A percentile compares a stretch with the other conserved stretches of the same genome.
Evolutionary conservation across 1,140 invertebrate genomes (phyloP).

Genomic region (Trichonephila clavata): DNA sequence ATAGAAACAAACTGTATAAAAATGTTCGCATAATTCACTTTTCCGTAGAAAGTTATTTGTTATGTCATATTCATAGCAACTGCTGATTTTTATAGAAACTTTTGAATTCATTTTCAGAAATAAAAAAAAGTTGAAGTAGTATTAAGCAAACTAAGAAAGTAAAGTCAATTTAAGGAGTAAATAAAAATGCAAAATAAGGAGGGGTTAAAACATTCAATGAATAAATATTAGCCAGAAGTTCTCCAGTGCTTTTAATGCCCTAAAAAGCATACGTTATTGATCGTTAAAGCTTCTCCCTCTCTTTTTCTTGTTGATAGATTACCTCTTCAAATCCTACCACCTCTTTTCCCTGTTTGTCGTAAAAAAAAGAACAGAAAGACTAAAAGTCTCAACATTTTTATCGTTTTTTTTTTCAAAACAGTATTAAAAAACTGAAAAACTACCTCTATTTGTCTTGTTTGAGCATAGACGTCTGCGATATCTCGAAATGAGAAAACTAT

Average conservation of each 20-base stretch:
- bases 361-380: background rate
- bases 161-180: too few relatives aligned
- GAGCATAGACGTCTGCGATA: background rate
- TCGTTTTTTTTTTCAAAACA: background rate
- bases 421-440: background rate
- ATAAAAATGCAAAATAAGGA: too few relatives aligned
- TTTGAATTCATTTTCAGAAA: too few relatives aligned
- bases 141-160: too few relatives aligned
- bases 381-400: background rate
- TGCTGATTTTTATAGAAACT: too few relatives aligned
- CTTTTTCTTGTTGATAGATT: background rate
- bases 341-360: background rate
- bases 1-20: too few relatives aligned
- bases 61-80: too few relatives aligned
- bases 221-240: background rate
- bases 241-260: background rate
- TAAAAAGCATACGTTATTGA: background rate
- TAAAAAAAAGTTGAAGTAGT: too few relatives aligned
- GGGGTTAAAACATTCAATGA: too few relatives aligned
- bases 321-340: background rate
- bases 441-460: background rate
- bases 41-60: too few relatives aligned
- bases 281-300: background rate
- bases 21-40: too few relatives aligned
- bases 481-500: background rate